phyloP scores from a whole-genome alignment of 1,140 invertebrate genomes.

The Drosophila burlai region DNA sequence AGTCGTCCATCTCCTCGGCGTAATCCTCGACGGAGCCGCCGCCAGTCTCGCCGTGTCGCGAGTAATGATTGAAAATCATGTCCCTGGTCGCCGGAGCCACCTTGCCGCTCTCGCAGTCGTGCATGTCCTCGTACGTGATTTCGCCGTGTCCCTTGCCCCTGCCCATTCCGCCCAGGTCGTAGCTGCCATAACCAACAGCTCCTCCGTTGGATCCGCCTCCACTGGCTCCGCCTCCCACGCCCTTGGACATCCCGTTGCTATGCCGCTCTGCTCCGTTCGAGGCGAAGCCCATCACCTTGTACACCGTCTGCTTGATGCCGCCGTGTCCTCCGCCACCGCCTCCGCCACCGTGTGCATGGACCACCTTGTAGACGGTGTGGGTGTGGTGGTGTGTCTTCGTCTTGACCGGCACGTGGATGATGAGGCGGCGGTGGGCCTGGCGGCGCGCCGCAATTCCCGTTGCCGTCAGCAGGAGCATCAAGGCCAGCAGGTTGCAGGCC shows the following conservation, averaged over 20 bases:
- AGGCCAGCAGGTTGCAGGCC: conserved; percentile 33
- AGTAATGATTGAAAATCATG: conserved; percentile 82
- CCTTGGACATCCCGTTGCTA: conserved; percentile 24
- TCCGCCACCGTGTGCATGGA: conserved; percentile 48
- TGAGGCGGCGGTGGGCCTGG: conserved; percentile 62
- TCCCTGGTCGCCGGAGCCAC: conserved; percentile 64
- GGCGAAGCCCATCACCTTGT: conserved; percentile 68
- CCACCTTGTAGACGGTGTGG: conserved; percentile 76
- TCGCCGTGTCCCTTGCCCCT: conserved; percentile 62
- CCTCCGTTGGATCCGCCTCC: conserved; percentile 17
- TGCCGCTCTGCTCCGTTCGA: conserved; percentile 26
- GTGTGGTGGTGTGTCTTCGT: conserved; percentile 80
- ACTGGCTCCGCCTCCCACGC: conserved; percentile 14
- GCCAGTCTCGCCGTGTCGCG: conserved; percentile 65
- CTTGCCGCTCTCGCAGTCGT: conserved; percentile 73
- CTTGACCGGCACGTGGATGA: conserved; percentile 81
- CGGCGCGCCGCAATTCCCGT: conserved; percentile 59
- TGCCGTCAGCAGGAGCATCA: conserved; percentile 55
- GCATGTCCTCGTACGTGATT: conserved; percentile 77
- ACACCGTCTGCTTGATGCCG: conserved; percentile 68
- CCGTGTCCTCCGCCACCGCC: conserved; percentile 26
- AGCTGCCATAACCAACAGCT: conserved; percentile 23
- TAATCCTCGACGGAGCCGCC: conserved; percentile 49
- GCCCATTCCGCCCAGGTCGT: conserved; percentile 46
- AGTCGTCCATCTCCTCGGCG: conserved; percentile 76